These are phyloP conservation scores for Parnassius smintheus DNA, from an alignment of 2,888 invertebrate genomes.

Conservation along the genomic window DNA sequence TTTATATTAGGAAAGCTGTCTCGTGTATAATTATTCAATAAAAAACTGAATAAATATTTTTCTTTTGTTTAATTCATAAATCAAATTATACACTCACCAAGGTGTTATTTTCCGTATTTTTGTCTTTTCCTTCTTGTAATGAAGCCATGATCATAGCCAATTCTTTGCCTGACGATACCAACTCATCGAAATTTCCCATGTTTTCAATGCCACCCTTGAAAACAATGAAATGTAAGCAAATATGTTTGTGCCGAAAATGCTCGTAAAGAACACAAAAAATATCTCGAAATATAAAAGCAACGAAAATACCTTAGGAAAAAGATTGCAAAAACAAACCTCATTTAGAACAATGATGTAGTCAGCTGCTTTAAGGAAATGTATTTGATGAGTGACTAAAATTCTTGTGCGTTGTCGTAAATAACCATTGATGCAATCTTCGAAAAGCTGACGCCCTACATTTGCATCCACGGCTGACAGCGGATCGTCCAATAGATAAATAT, in stretches of 20 bases:
- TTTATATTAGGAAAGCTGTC: too few species aligned
- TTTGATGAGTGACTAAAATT: constrained; percentile 92
- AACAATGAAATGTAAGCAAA: constrained; percentile 10
- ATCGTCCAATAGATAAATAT: constrained; percentile 91
- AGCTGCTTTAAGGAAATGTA: constrained; percentile 88
- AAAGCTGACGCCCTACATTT: constrained; percentile 88
- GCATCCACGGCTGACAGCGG: constrained; percentile 93
- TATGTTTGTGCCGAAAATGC: background rate
- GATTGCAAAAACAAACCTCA: constrained; percentile 45
- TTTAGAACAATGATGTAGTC: constrained; percentile 84
- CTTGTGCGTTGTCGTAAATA: constrained; percentile 85
- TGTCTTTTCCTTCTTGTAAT: constrained; percentile 67
- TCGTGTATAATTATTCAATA: too few species aligned
- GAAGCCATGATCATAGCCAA: constrained; percentile 77
- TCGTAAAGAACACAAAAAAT: constrained; percentile 1
- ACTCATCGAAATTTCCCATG: constrained; percentile 81
- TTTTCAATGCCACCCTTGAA: constrained; percentile 79
- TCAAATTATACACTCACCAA: constrained; percentile 34
- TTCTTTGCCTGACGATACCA: constrained; percentile 79
- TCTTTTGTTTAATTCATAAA: too few species aligned
- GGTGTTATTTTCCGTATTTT: constrained; percentile 55
- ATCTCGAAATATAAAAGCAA: background rate
- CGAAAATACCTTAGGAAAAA: background rate
- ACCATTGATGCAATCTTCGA: constrained; percentile 87
- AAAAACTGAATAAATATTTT: too few species aligned